Evolutionary conservation across 2,888 invertebrate species (phyloP), one percentile per base, ranked within the genome.

Genomic region (Thymelicus lineola): DNA sequence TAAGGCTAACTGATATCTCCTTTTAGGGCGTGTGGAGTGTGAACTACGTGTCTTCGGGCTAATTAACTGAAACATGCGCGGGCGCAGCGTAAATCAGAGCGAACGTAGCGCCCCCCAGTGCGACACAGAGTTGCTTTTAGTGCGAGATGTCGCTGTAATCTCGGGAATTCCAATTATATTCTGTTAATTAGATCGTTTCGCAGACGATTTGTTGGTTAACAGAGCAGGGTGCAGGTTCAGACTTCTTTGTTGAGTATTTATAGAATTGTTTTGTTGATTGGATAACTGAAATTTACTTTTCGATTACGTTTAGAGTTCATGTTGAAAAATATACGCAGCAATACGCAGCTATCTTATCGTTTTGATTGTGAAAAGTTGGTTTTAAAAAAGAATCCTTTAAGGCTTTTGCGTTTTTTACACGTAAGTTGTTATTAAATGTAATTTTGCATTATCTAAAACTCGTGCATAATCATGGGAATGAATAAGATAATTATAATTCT

Each of bases 41-140:
- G 88, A 87, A 83, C 86, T 81, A 85, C 89, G 85, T 88, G 88
- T 89, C 86, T 82, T 76, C 76, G 79, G 79, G 81, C 91, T 92
- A 92, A 92, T 92, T 92, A 92, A 92, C 86, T 81, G 86, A 82
- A 85, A 91, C 91, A 91, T 86, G 91, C 90, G 89, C 89, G 76
- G 79, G 86, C 87, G 89, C 88, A 80, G 84, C 86, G 85, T 87
- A 86, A 89, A 86, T 88, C 89, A 88, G 85, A 82, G 82, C 79
- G 73, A 79, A 78, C 78, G 81, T 79, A 80, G 82, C 79, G 81
- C 79, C 79, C 79, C 77, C 79, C 74, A 73, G 79, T 79, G 78
- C 79, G 84, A 91, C 91, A 91, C 87, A 80, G 85, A 88, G 86
- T 88, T 88, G 91, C 92, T 92, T 88, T 92, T 91, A 92, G 90